Percentiles rank a stretch among this genome's conserved stretches.
Conservation (phyloP, 2,113 vertebrate species). For the Campylomormyrus numenius region DNA sequence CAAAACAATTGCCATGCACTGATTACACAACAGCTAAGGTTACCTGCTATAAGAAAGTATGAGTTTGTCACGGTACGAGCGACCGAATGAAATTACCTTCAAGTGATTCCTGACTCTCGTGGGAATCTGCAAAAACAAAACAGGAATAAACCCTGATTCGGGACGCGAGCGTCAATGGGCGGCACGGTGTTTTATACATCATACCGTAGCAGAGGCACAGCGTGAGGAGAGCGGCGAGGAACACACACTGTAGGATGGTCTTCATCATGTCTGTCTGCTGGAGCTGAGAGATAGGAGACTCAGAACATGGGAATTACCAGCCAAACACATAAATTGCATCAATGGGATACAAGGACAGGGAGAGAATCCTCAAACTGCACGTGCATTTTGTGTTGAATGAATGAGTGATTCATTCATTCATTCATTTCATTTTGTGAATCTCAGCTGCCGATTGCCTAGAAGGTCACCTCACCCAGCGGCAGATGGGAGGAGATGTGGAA, state of each 20-base stretch:
- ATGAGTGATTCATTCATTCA: not conserved
- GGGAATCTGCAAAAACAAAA: slow-evolving; percentile 57
- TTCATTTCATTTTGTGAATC: not conserved
- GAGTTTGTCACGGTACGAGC: not conserved
- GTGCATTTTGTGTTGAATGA: not conserved
- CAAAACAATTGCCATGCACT: not conserved
- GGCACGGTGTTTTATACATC: not conserved
- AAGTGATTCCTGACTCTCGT: slow-evolving; percentile 60
- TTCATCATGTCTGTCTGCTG: slow-evolving; percentile 37
- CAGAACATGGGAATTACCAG: not conserved
- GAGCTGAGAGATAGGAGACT: slow-evolving; percentile 20
- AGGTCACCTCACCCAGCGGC: not conserved
- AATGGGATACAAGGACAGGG: not conserved
- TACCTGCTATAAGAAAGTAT: not conserved
- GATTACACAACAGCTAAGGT: not conserved
- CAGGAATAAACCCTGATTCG: slow-evolving; percentile 22
- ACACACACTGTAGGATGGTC: slow-evolving; percentile 42
- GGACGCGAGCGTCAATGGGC: not conserved
- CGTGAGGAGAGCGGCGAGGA: slow-evolving; percentile 40
- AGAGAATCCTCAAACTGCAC: not conserved
- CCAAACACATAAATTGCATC: not conserved
- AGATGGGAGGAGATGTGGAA: not conserved
- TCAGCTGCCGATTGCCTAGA: not conserved
- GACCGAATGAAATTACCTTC: slow-evolving; percentile 48
- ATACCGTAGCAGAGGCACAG: slow-evolving; percentile 51